A percentile compares a stretch with the other conserved stretches of the same genome.
Evolutionary conservation across 2,888 invertebrate genomes (phyloP).

Genomic region (Cephus spinipes): DNA sequence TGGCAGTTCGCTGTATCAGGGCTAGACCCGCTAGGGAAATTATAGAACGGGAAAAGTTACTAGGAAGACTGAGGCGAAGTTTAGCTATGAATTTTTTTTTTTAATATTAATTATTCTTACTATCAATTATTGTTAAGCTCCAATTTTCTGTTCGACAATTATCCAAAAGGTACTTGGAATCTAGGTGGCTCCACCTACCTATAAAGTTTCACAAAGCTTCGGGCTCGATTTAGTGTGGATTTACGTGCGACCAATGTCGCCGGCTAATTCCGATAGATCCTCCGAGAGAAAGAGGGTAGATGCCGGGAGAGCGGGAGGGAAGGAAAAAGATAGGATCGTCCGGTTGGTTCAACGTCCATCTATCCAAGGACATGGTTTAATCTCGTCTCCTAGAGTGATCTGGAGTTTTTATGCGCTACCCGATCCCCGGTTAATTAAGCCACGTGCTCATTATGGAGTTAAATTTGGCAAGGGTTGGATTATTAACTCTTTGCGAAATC

Average conservation of each 20-base stretch:
- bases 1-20: not conserved
- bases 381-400: not conserved
- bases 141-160: not conserved
- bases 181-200: not conserved
- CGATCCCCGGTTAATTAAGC: not conserved
- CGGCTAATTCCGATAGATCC: not conserved
- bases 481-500: not conserved
- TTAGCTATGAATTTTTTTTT: not conserved
- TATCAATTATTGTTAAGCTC: not conserved
- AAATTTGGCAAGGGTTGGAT: not conserved
- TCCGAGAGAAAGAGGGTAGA: constrained; percentile 3
- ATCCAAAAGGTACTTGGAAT: not conserved
- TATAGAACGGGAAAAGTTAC: not conserved
- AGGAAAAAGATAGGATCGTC: not conserved
- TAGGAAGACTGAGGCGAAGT: not conserved
- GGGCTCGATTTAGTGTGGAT: not conserved
- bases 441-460: not conserved
- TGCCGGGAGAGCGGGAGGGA: not conserved
- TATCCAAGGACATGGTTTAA: not conserved
- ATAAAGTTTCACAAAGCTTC: not conserved
- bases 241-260: not conserved
- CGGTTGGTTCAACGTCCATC: not conserved
- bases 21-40: not conserved
- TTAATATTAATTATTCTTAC: no score
- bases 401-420: not conserved